Percentiles rank a stretch among this genome's conserved stretches.
Conservation (phyloP, 2,113 vertebrate genomes). For the Nothocercus nigrocapillus region DNA sequence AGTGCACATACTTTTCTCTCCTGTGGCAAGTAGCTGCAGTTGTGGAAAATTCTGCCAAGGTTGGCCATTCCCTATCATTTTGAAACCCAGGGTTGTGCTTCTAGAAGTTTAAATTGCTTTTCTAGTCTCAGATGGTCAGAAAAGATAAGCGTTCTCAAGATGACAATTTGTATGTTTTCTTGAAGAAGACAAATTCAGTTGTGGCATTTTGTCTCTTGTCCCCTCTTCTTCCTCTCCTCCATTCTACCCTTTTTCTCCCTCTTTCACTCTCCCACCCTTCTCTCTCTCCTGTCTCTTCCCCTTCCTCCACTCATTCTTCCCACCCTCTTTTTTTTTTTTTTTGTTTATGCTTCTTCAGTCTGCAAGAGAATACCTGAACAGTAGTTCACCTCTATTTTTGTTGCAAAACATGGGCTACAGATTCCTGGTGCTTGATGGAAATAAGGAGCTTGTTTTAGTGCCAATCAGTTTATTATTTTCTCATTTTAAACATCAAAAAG, state of each 20-base stretch:
- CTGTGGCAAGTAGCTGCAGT: slow-evolving; percentile 85
- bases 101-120: not conserved
- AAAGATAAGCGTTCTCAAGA: not conserved
- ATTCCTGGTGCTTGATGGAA: slow-evolving; percentile 33
- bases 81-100: not conserved
- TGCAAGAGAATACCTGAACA: not conserved
- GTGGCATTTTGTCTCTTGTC: not conserved
- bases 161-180: not conserved
- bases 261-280: not conserved
- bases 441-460: slow-evolving; percentile 7
- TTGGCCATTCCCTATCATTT: slow-evolving; percentile 54
- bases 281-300: not conserved
- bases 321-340: not conserved
- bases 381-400: slow-evolving; percentile 26
- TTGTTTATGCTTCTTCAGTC: not conserved
- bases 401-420: not conserved
- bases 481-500: not conserved
- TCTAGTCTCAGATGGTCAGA: not conserved
- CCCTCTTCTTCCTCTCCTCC: no score
- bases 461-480: slow-evolving; percentile 6
- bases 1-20: slow-evolving; percentile 82
- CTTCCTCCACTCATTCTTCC: not conserved
- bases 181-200: not conserved
- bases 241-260: not conserved
- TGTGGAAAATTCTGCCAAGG: slow-evolving; percentile 79